Conservation (phyloP, 1,140 invertebrate genomes). For the Eciton burchellii region DNA sequence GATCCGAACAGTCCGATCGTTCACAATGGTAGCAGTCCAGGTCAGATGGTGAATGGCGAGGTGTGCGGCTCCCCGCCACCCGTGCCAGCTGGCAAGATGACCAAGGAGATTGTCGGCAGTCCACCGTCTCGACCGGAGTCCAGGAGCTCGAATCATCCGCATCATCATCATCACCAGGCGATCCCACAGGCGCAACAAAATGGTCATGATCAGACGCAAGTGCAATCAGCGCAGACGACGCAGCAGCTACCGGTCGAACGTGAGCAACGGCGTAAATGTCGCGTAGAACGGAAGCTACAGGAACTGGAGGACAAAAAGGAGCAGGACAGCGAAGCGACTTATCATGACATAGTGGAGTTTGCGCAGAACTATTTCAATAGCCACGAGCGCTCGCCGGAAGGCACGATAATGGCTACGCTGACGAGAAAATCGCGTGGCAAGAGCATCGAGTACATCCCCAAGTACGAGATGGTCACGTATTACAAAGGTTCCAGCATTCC, state of each 20-base stretch:
- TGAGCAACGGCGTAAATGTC: slow-evolving; percentile 91
- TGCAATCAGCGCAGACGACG: slow-evolving; percentile 23
- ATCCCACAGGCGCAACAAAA: slow-evolving; percentile 65
- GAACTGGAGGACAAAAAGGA: slow-evolving; percentile 89
- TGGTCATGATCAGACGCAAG: slow-evolving; percentile 67
- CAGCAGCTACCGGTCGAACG: slow-evolving; percentile 82
- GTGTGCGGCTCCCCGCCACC: slow-evolving; percentile 87
- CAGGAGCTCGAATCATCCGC: slow-evolving; percentile 66
- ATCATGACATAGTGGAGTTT: slow-evolving; percentile 96
- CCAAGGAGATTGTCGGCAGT: slow-evolving; percentile 77
- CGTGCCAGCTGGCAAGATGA: slow-evolving; percentile 75
- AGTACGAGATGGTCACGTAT: slow-evolving; percentile 97
- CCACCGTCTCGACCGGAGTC: slow-evolving; percentile 77
- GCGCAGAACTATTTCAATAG: slow-evolving; percentile 97
- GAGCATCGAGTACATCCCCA: slow-evolving; percentile 92
- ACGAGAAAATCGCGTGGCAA: slow-evolving; percentile 92
- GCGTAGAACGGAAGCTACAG: slow-evolving; percentile 94
- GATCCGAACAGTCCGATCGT: slow-evolving; percentile 76
- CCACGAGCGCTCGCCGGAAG: slow-evolving; percentile 94
- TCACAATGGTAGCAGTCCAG: slow-evolving; percentile 78
- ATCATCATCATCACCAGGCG: slow-evolving; percentile 70
- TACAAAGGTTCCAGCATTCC: slow-evolving; percentile 95
- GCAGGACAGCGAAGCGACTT: slow-evolving; percentile 85
- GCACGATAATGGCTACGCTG: slow-evolving; percentile 95
- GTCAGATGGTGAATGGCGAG: slow-evolving; percentile 78